phyloP scores from a whole-genome alignment of 2,888 invertebrate species.

The Clitarchus hookeri region DNA sequence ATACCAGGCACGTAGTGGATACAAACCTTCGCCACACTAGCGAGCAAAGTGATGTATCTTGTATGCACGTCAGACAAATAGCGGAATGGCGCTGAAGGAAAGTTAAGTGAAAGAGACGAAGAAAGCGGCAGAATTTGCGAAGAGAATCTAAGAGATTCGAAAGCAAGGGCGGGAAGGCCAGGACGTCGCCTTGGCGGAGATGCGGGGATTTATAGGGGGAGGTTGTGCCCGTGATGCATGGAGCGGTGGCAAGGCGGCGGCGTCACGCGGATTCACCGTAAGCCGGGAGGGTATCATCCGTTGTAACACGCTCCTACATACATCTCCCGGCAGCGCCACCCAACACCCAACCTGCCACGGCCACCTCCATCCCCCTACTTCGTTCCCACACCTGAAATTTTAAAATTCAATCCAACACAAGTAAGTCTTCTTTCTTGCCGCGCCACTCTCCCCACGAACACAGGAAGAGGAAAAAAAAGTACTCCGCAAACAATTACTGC shows the following conservation, averaged over 20 bases:
- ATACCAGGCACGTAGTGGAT: too few species aligned
- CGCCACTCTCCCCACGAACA: neutral
- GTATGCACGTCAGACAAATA: too few species aligned
- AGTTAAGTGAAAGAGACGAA: too few species aligned
- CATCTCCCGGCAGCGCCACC: neutral
- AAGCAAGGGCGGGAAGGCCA: too few species aligned
- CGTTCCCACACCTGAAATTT: constrained; percentile 29
- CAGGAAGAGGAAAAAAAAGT: neutral
- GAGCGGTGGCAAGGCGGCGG: neutral
- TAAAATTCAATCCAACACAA: constrained; percentile 38
- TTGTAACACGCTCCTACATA: constrained; percentile 18
- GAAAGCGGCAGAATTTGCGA: too few species aligned
- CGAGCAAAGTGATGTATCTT: too few species aligned
- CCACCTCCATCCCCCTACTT: neutral
- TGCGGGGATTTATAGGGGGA: neutral
- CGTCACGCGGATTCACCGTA: neutral
- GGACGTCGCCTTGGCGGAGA: too few species aligned
- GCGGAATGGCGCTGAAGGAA: too few species aligned
- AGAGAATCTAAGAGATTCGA: too few species aligned
- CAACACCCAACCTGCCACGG: neutral
- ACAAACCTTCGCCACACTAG: too few species aligned
- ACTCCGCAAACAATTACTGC: neutral
- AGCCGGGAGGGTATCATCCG: constrained; percentile 23
- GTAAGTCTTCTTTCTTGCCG: constrained; percentile 16
- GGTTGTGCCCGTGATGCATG: neutral